Evolutionary conservation across 2,797 vertebrate genomes (phyloP), one percentile per base, ranked within the genome.

Genomic region (Huso huso): DNA sequence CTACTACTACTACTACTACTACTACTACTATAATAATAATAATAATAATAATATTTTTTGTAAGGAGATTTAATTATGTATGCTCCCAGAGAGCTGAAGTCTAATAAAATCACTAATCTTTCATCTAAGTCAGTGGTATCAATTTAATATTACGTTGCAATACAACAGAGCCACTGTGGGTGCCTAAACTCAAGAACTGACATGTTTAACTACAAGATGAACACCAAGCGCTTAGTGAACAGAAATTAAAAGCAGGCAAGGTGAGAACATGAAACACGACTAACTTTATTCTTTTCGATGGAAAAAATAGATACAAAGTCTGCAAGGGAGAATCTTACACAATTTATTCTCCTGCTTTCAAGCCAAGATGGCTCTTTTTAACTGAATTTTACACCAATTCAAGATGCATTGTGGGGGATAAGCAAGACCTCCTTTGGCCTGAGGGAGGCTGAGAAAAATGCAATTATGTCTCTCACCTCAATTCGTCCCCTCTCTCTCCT

Each of bases 381-480:
- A 78, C 68, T 78, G 76, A 71, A 77, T 81, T 82, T 81, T 77
- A 75, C 68, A 78, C 75, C 72, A 71, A 77, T 79, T 79, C 74
- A 74, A 64, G 58, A 68, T 70, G 78, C 70, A 67, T 66, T 73
- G 73, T 73, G 65, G 70, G 71, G 71, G 68, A 71, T 73, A 70
- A 63, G 0, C 74, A 50, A 72, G 72, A 70, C 67, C 72, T 71
- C 62, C 68, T 78, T 66, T 73, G 74, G 72, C 78, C 66, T 0
- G 48, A 74, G 76, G 83, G 80, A 75, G 66, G 73, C 77, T 75
- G 79, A 85, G 68, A 76, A 84, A 88, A 87, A 86, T 80, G 80
- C 82, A 89, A 88, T 90, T 86, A 87, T 76, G 73, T 82, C 74
- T 66, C 59, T 65, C 37, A 4, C 65, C 75, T 79, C 76, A 85